Evolutionary conservation across 92 coral and sea anemone species (phyloP).

Genomic region (Actinernus sp.): DNA sequence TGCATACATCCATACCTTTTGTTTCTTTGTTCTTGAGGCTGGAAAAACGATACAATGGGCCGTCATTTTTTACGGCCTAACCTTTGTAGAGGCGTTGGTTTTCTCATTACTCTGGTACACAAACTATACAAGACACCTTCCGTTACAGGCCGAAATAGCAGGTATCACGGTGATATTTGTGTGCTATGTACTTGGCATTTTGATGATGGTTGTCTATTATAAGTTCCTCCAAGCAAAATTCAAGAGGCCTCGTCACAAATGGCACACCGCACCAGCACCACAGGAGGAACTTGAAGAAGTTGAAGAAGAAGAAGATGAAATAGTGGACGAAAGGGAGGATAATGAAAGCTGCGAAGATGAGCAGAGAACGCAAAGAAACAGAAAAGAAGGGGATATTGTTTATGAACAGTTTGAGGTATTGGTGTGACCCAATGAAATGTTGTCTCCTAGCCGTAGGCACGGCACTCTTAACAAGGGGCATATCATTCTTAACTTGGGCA

Average conservation of each 20-base stretch:
- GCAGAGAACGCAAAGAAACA: conserved; percentile 1
- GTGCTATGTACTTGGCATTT: conserved; percentile 45
- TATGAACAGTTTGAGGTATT: conserved; percentile 18
- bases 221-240: conserved; percentile 77
- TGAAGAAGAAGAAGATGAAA: conserved; percentile 14
- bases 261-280: conserved; percentile 19
- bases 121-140: conserved; percentile 42
- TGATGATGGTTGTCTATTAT: conserved; percentile 73
- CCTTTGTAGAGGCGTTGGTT: conserved; percentile 54
- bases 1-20: conserved; percentile 80
- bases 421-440: too few species aligned
- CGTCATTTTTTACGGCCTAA: conserved; percentile 50
- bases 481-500: too few species aligned
- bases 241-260: conserved; percentile 59
- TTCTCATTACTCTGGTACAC: conserved; percentile 83
- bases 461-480: too few species aligned
- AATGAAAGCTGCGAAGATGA: conserved; percentile 2
- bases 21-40: conserved; percentile 79
- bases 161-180: conserved; percentile 64
- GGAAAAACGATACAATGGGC: conserved; percentile 74
- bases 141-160: conserved; percentile 65
- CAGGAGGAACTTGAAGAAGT: conserved; percentile 39
- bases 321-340: conserved; percentile 16
- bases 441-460: too few species aligned
- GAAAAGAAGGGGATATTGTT: background rate